phyloP scores from a whole-genome alignment of 2,113 vertebrate genomes.

The Agapornis roseicollis region DNA sequence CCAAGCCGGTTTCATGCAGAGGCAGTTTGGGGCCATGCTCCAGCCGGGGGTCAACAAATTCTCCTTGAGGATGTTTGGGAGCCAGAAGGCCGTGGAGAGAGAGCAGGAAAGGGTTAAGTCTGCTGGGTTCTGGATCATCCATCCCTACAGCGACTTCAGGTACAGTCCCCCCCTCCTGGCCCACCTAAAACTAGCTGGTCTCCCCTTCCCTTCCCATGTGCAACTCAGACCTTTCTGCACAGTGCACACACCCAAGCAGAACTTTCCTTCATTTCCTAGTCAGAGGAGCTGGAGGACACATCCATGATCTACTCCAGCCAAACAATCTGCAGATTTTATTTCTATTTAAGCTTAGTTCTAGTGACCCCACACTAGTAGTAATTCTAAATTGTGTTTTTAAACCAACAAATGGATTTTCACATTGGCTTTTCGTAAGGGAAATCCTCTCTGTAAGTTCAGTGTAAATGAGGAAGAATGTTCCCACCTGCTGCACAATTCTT shows the following conservation, averaged over 20 bases:
- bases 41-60: conserved; percentile 99
- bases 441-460: neutral
- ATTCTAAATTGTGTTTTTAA: neutral
- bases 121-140: conserved; percentile 99
- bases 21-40: conserved; percentile 96
- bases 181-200: neutral
- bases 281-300: neutral
- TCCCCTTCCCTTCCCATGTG: neutral
- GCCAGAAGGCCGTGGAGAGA: conserved; percentile 97
- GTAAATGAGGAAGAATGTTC: neutral
- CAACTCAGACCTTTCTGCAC: neutral
- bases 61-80: conserved; percentile 99
- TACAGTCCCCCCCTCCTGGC: conserved; percentile 59
- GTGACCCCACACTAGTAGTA: too few species aligned
- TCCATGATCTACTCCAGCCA: neutral
- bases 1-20: conserved; percentile 94
- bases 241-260: neutral
- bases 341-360: neutral
- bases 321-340: neutral
- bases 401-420: neutral
- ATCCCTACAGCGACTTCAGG: conserved; percentile 99
- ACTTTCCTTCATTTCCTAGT: conserved; percentile 17
- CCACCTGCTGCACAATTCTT: conserved; percentile 47
- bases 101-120: conserved; percentile 98
- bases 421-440: neutral